Percentiles rank a stretch among this genome's conserved stretches.
Conservation (phyloP, 2,113 vertebrate genomes). For the Myiopsitta monachus region DNA sequence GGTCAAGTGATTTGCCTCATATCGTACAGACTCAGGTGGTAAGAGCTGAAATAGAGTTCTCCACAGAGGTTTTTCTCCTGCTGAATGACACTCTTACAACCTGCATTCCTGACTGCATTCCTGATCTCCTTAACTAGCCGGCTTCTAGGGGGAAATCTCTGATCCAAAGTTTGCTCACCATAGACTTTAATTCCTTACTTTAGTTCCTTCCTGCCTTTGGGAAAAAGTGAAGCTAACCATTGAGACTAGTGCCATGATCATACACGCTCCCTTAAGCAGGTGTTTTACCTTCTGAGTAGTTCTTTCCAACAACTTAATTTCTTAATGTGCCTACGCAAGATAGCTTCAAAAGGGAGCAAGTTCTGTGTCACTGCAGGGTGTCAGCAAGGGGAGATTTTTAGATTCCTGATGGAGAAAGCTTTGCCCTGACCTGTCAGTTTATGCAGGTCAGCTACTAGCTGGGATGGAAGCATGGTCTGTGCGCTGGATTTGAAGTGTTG, state of each 20-base stretch:
- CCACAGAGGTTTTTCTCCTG: background rate
- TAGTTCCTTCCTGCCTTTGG: background rate
- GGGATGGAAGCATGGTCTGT: background rate
- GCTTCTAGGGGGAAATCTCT: background rate
- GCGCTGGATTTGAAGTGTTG: background rate
- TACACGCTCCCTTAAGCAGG: background rate
- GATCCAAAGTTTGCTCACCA: background rate
- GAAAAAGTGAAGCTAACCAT: background rate
- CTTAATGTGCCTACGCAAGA: background rate
- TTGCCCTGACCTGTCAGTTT: background rate
- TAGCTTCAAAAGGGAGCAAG: background rate
- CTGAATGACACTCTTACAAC: background rate
- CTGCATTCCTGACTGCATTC: background rate
- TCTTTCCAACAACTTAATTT: background rate
- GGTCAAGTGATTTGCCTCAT: background rate
- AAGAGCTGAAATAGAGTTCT: background rate
- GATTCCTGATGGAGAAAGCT: background rate
- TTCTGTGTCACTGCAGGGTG: background rate
- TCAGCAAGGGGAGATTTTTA: background rate
- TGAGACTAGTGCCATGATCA: background rate
- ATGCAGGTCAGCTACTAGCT: background rate
- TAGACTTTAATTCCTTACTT: background rate
- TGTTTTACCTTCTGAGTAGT: background rate
- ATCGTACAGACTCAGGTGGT: background rate
- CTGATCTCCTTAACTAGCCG: background rate